A percentile compares a stretch with the other conserved stretches of the same genome.
phyloP scores from a whole-genome alignment of 2,888 invertebrate species.

The Drosophila suboccidentalis region DNA sequence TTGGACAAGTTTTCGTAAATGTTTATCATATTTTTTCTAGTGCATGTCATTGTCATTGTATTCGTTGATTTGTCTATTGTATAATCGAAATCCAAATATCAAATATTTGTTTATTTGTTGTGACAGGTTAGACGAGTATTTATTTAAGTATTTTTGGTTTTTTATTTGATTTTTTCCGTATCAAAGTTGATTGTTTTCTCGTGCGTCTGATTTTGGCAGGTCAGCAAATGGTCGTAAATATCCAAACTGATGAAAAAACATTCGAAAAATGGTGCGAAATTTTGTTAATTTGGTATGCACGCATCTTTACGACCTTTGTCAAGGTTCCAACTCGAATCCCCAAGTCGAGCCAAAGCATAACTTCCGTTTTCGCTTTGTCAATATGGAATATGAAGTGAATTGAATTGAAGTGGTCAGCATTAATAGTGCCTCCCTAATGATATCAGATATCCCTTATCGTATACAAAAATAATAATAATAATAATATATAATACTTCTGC shows the following conservation, averaged over 20 bases:
- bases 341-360: conserved; percentile 9
- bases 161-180: conserved; percentile 17
- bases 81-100: conserved; percentile 45
- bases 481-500: conserved; percentile 52
- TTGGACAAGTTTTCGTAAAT: not conserved
- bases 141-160: conserved; percentile 21
- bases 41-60: conserved; percentile 39
- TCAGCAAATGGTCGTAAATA: conserved; percentile 22
- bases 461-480: conserved; percentile 13
- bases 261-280: conserved; percentile 33
- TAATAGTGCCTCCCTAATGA: conserved; percentile 21
- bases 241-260: conserved; percentile 1
- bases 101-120: conserved; percentile 51
- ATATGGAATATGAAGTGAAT: not conserved
- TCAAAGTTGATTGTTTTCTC: conserved; percentile 33
- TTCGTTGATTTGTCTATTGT: conserved; percentile 55
- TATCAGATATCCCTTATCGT: conserved; percentile 51
- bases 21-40: conserved; percentile 29
- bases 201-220: conserved; percentile 22
- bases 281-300: conserved; percentile 10
- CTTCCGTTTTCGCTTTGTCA: conserved; percentile 49
- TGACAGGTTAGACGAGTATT: conserved; percentile 65
- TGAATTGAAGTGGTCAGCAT: conserved; percentile 42
- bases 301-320: conserved; percentile 42
- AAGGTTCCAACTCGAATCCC: conserved; percentile 4